phyloP scores from a whole-genome alignment of 1,140 invertebrate genomes.

The Lepidurus arcticus region DNA sequence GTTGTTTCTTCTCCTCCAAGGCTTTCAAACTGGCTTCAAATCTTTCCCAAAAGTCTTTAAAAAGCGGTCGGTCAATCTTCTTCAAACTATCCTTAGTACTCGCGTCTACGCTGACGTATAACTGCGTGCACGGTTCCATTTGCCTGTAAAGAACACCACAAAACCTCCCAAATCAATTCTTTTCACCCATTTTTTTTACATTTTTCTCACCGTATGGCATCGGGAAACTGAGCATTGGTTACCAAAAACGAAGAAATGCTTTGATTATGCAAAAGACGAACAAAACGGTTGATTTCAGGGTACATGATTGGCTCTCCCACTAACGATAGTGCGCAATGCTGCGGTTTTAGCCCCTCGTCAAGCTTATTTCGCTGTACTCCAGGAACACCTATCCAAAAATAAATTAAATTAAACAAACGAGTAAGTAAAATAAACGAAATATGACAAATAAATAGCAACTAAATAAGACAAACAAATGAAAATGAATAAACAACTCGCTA shows the following conservation, averaged over 20 bases:
- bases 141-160: conserved; percentile 41
- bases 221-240: conserved; percentile 61
- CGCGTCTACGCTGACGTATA: conserved; percentile 62
- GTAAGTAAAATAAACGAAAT: not conserved
- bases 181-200: conserved; percentile 26
- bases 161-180: conserved; percentile 5
- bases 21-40: conserved; percentile 55
- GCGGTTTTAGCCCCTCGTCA: conserved; percentile 49
- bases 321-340: conserved; percentile 59
- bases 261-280: conserved; percentile 51
- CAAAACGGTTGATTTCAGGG: conserved; percentile 57
- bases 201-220: conserved; percentile 49
- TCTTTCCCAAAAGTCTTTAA: conserved; percentile 59
- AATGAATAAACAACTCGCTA: not conserved
- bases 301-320: conserved; percentile 66
- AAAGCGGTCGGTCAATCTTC: conserved; percentile 59
- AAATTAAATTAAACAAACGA: not conserved
- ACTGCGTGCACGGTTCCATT: conserved; percentile 55
- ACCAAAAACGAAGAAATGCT: conserved; percentile 57
- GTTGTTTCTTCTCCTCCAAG: conserved; percentile 53
- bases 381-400: conserved; percentile 50
- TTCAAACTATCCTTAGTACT: conserved; percentile 58
- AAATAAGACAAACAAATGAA: not conserved
- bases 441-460: not conserved
- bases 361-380: conserved; percentile 53